Base-by-base conservation (phyloP, 30 jellyfish, hydroid and myxozoan genomes). In the Catostylus mosaicus region DNA sequence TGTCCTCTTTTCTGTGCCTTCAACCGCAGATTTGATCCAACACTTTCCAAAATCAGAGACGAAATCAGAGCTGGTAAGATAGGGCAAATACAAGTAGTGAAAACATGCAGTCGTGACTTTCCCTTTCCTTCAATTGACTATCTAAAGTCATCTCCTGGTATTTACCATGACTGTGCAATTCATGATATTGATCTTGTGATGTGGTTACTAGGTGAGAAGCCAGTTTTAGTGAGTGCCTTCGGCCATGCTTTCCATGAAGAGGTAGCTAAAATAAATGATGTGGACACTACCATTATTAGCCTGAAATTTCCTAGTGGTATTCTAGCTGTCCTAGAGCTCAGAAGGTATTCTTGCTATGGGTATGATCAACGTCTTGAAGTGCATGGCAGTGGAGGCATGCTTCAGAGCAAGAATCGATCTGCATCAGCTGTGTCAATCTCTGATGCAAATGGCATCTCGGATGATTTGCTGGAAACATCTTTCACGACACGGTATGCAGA, bases 321-420 rank as follows among this genome's bases (percentile, higher is more conserved):
- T 1, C 29, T 93, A 14, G 97, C 97, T 3, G n/a, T 66, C 33
- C 72, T 88, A 16, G 99, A 93, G 69, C 27, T 93, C 68, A 76
- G 91, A 79, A 73, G 99, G 20, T 69, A 63, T 67, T 94, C 99
- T 5, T 74, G 96, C 30, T 93, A 87, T 68, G 99, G 99, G 19
- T 93, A 93, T 64, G 99, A 93, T 51, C 99, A 93, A 64, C 62
- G 99, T 18, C 83, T 93, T 45, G 99, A 93, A 67, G 99, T 86
- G 18, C 72, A 82, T 36, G 99, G 99, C 6, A 84, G 86, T 27
- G 23, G 37, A n/a, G 99, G 99, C 23, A 93, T 93, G 99, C 77
- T 93, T 0, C 88, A 93, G 74, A 88, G 97, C 57, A 57, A 68
- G 30, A 93, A 88, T 61, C 89, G 69, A 27, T 84, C 89, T 12